These are phyloP conservation scores for Poeciliopsis infans DNA, from an alignment of 2,797 vertebrate species.

Conservation along the genomic window DNA sequence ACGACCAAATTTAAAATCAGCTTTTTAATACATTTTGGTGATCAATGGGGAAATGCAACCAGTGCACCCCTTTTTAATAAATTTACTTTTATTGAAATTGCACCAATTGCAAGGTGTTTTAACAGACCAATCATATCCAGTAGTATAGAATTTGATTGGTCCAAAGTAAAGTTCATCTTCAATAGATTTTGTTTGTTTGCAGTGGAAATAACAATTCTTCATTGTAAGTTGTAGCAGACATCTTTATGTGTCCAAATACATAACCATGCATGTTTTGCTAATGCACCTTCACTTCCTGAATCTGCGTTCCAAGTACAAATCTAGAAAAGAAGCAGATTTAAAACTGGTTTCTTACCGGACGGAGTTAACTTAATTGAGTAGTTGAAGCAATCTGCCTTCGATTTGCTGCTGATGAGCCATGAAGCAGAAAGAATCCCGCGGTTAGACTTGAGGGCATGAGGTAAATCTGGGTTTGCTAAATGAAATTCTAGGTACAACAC, in stretches of 20 bases:
- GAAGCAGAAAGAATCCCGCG: conserved; percentile 4
- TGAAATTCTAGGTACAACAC: conserved; percentile 29
- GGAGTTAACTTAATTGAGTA: neutral
- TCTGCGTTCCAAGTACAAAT: too few relatives aligned
- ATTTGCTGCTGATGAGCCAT: neutral
- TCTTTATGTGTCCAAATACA: neutral
- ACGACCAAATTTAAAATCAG: too few relatives aligned
- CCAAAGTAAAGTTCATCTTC: neutral
- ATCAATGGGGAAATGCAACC: too few relatives aligned
- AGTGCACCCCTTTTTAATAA: too few relatives aligned
- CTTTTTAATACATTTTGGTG: too few relatives aligned
- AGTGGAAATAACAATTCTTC: neutral
- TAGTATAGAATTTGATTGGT: neutral
- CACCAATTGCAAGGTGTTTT: neutral
- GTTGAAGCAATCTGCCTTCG: conserved; percentile 1
- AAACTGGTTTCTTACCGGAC: neutral
- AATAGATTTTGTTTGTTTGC: neutral
- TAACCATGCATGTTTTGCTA: neutral
- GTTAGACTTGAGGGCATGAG: conserved; percentile 20
- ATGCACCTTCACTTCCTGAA: neutral
- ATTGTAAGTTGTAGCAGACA: neutral
- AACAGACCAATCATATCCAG: neutral
- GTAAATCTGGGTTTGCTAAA: conserved; percentile 36
- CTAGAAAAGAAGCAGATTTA: neutral
- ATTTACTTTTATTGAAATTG: neutral